Conservation (phyloP, 2,113 vertebrate species). For the Hucho hucho region DNA sequence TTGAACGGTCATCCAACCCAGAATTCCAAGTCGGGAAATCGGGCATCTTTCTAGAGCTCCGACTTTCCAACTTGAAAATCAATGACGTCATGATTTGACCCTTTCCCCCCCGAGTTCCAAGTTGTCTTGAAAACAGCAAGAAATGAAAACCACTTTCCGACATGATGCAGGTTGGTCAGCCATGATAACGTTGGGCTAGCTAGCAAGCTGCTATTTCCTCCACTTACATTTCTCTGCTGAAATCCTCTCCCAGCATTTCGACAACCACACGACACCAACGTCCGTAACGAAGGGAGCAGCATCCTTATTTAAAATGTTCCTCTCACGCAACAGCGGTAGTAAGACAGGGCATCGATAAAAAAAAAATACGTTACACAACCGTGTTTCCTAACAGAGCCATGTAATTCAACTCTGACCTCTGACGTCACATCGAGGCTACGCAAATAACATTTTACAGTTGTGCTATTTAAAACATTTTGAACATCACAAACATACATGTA, state of each 20-base stretch:
- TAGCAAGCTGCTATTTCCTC: neutral
- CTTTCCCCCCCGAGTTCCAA: too few species aligned
- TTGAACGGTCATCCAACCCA: too few species aligned
- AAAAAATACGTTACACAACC: too few species aligned
- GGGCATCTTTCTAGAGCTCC: too few species aligned
- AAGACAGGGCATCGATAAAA: neutral
- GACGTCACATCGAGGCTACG: slow-evolving; percentile 41
- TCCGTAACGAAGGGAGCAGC: slow-evolving; percentile 61
- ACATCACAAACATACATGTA: too few species aligned
- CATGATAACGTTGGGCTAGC: neutral
- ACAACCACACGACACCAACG: slow-evolving; percentile 50
- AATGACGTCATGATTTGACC: too few species aligned
- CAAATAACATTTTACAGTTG: too few species aligned
- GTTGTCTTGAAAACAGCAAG: too few species aligned
- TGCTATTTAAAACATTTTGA: too few species aligned
- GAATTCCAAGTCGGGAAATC: too few species aligned
- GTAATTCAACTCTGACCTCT: slow-evolving; percentile 57
- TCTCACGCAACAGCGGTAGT: neutral
- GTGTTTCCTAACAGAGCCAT: neutral
- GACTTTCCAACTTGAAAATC: too few species aligned
- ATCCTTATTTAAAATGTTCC: slow-evolving; percentile 21
- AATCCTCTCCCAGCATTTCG: slow-evolving; percentile 46
- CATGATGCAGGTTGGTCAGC: neutral
- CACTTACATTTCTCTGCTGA: slow-evolving; percentile 23
- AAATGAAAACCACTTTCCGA: too few species aligned